Base-by-base conservation (phyloP, 2,797 vertebrate species). In the Poecilia gillii region DNA sequence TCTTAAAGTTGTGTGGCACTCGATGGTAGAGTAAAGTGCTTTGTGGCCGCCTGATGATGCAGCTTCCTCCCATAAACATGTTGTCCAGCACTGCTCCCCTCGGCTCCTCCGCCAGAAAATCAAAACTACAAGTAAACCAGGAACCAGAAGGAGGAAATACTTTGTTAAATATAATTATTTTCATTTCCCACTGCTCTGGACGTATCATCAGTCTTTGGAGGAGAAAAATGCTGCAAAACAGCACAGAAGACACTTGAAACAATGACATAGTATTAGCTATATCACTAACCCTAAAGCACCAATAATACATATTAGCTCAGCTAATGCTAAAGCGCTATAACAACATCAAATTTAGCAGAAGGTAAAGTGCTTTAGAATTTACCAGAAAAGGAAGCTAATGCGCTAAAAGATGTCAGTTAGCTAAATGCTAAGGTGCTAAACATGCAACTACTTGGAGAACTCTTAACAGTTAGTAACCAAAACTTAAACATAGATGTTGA, bases 41-140 rank as follows among this genome's bases (percentile, higher is more conserved):
- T 0, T 55, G 92, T 73, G 79, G 96, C 82, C 92, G 96, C 86
- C 87, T 89, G 45, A 96, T 90, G 72, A 1, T 84, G 84, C 97
- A 98, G 8, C 75, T 82, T 85, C 94, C 97, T 87, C 97, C 98
- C 84, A 96, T 96, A 81, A 98, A 97, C 36, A 92, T 95, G 89
- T 96, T 98, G 82, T 95, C 96, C 79, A 99, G 95, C n/a, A 99
- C 96, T 3, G 96, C 94, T 4, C 94, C 97, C 88, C 95, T 93
- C 13, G 89, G 94, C 73, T 96, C 94, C 81, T 97, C 95, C 0
- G 97, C 93, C 11, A 97, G 77, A 81, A 91, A 91, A 80, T 99
- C 96, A 91, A 96, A 98, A 82, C 98, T 99, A 86, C 59, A 87
- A 0, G 3, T 3, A 53, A 53, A 14, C 85, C 25, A 81, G 36